A percentile compares a stretch with the other conserved stretches of the same genome.
phyloP scores from a whole-genome alignment of 1,140 invertebrate genomes.

The Drosophila willistoni region DNA sequence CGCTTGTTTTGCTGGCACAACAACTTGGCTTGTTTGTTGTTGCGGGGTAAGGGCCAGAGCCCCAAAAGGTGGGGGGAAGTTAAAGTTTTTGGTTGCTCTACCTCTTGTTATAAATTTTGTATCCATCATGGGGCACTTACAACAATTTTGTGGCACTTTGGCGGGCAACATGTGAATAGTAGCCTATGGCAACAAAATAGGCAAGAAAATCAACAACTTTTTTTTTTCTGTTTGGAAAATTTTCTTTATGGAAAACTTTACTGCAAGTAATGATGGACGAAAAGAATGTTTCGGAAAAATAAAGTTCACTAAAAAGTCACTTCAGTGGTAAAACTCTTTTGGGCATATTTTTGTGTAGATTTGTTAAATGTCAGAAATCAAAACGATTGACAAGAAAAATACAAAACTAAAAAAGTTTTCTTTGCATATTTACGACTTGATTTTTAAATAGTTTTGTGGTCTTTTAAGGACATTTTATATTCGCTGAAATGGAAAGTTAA shows the following conservation, averaged over 20 bases:
- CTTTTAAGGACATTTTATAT: no score
- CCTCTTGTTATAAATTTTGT: slow-evolving; percentile 71
- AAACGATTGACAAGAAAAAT: not conserved
- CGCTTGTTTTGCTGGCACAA: slow-evolving; percentile 58
- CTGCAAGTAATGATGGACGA: slow-evolving; percentile 52
- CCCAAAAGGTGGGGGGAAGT: slow-evolving; percentile 6
- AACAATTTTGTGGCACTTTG: slow-evolving; percentile 72
- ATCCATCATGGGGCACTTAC: slow-evolving; percentile 65
- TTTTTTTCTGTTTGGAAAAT: not conserved
- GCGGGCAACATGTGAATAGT: slow-evolving; percentile 57
- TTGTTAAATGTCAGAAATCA: not conserved
- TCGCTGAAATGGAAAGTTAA: no score
- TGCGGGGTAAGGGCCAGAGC: not conserved
- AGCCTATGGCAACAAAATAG: slow-evolving; percentile 63
- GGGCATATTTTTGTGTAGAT: not conserved
- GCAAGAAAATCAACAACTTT: slow-evolving; percentile 60
- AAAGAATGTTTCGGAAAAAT: slow-evolving; percentile 31
- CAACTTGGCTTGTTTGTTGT: slow-evolving; percentile 29
- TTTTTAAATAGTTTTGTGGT: no score
- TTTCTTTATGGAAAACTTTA: slow-evolving; percentile 27
- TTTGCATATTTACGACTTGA: no score
- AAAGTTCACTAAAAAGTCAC: slow-evolving; percentile 14
- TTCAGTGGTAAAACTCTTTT: slow-evolving; percentile 8
- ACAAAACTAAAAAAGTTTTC: no score
- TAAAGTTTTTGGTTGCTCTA: slow-evolving; percentile 37